Evolutionary conservation across 2,797 vertebrate genomes (phyloP), one percentile per base, ranked within the genome.

Genomic region (Pantherophis alleghaniensis): DNA sequence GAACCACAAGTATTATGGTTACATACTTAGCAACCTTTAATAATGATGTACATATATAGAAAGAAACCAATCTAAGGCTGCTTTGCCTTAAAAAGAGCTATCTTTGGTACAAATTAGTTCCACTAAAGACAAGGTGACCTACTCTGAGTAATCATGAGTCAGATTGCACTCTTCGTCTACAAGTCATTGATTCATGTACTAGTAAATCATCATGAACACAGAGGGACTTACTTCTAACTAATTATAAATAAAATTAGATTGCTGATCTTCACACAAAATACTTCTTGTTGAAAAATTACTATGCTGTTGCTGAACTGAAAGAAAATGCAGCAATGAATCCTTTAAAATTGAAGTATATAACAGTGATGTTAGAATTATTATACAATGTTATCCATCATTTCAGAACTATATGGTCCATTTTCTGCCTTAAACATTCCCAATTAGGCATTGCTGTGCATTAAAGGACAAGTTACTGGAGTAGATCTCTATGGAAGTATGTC

Each of bases 1-100:
- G 74, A 60, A 26, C 83, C 94, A 90, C 91, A 95, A 94, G 88
- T 95, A 95, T 94, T 95, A 95, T 95, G 96, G 92, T 55, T 95
- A 94, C 94, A 92, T 0, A 93, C 94, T 94, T 94, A 79, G 87
- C n/a, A 91, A 91, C 92, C 93, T 53, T 55, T 55, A 51, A 92
- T 69, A 88, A 60, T 91, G 88, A 2, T 90, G 91, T 87, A 93
- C 93, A 47, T 66, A n/a, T 88, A 24, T 63, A 26, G 91, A 53
- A 94, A 86, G 91, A 47, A 94, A 86, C 9, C 47, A n/a, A 91
- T 94, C 88, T 91, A 32, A 59, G 94, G 92, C 95, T 93, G 93
- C 94, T 94, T 51, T 42, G 42, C 24, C 59, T 37, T 83, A 42
- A 83, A 83, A 60, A 60, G 37, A 24, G 14, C 74, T 94, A 66